Base-by-base conservation (phyloP, 2,888 invertebrate species). In the Caenorhabditis angaria region DNA sequence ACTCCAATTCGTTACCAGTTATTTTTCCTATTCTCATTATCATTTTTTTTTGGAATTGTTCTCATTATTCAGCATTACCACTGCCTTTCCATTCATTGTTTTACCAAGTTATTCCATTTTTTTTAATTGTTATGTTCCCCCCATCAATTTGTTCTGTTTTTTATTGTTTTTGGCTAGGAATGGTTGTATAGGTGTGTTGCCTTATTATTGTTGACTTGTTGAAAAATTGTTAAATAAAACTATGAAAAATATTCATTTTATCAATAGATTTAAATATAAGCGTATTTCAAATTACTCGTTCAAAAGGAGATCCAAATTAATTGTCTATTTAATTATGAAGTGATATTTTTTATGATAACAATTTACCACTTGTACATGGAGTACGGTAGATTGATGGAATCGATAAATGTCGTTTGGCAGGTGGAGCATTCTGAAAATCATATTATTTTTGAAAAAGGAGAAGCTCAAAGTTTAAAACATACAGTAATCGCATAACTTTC, bases 401-500 rank as follows among this genome's bases (percentile, higher is more conserved):
- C 29, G 72, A 72, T 0, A 68, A 53, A 25, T 67, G 72, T 5
- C 72, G 67, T 53, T 53, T 14, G 35, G 27, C 35, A 4, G 20
- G 32, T 2, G 47, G 18, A 14, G 5, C 18, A 18, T 12, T 14
- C 41, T 41, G 18, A 25, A 27, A 54, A 24, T n/a, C 5, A 8
- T 12, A 18, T 24, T 18, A 27, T 27, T 27, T 27, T 6, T 54
- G 8, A 27, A 27, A 3, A 27, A 14, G 8, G 5, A 1, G 25
- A 59, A 47, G 8, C 6, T 18, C 2, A 25, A 59, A 56, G 4
- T 14, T 20, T 22, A n/a, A 51, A 4, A 70, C 68, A 51, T 20
- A 73, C 72, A 28, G 60, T 56, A 24, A 68, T 65, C 54, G 60
- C 72, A 48, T 73, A 73, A n/a, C 68, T 68, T 41, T 74, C 74